Base-by-base conservation (phyloP, 2,797 vertebrate species). In the Sebastes paucispinis region DNA sequence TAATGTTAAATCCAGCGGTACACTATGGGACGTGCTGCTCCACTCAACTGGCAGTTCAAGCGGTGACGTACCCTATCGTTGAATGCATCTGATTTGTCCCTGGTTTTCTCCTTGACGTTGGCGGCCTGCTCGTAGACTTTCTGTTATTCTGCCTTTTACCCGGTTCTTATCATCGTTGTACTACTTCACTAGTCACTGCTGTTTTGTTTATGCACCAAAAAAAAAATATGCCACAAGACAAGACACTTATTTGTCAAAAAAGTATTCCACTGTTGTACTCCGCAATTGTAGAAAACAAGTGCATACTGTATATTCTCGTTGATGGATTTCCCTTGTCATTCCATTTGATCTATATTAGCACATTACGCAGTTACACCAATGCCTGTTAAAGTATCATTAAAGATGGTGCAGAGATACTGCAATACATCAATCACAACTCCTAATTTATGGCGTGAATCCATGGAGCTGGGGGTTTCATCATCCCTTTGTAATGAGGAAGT, bases 311-410 rank as follows among this genome's bases (percentile, higher is more conserved):
- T 29, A 62, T 81, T 76, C 1, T n/a, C 3, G 1, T 4, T 79
- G 76, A 89, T 84, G 59, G 54, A 85, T 88, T 87, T 63, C 20
- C 43, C 39, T 43, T 43, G 39, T 43, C 39, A 77, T 60, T 47
- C 25, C 7, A 32, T 70, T 81, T 74, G 58, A 88, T 79, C 64
- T 36, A 77, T 64, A 50, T 76, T 57, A 63, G 34, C 8, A 66
- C 65, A 78, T 84, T 65, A 73, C 62, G 27, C 67, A 80, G 39
- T 74, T 79, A 65, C 31, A 82, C 70, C 70, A 75, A 52, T 59
- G 59, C 18, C 27, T 29, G 9, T 84, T 81, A 71, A 72, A 87
- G 50, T 24, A 69, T 77, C 60, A 73, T 88, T 84, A 75, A 65
- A 73, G 14, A 54, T 27, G 43, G 50, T 62, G 20, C 66, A 83